Conservation (phyloP, 2,888 invertebrate species). For the Agonopterix arenella region DNA sequence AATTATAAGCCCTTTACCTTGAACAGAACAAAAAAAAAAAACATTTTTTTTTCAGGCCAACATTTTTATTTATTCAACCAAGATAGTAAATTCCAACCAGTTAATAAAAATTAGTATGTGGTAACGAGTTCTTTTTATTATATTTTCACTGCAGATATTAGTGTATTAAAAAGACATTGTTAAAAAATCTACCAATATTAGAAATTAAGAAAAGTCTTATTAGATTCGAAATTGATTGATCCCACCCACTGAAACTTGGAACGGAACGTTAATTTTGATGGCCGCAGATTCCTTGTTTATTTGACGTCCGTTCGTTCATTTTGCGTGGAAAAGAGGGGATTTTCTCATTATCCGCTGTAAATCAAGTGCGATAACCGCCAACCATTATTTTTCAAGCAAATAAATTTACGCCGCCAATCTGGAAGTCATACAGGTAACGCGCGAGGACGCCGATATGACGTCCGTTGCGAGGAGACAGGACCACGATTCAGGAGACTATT, state of each 20-base stretch:
- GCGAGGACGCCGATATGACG: constrained; percentile 69
- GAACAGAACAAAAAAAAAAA: no score
- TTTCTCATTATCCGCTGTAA: constrained; percentile 34
- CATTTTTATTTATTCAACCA: no score
- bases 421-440: constrained; percentile 63
- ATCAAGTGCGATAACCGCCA: constrained; percentile 37
- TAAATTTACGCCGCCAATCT: constrained; percentile 51
- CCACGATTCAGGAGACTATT: constrained; percentile 68
- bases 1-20: no score
- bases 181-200: no score
- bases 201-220: no score
- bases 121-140: no score
- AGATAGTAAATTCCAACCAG: no score
- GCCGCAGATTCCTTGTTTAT: constrained; percentile 49
- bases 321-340: constrained; percentile 46
- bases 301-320: constrained; percentile 63
- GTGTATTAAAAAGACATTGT: no score
- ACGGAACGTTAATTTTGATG: constrained; percentile 54
- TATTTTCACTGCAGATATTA: no score
- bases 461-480: constrained; percentile 58
- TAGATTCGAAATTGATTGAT: neutral
- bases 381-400: constrained; percentile 27
- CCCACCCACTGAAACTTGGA: constrained; percentile 10
- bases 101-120: no score
- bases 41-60: no score